Evolutionary conservation across 2,113 vertebrate genomes (phyloP), one percentile per base, ranked within the genome.

Genomic region (Micronisus gabar): DNA sequence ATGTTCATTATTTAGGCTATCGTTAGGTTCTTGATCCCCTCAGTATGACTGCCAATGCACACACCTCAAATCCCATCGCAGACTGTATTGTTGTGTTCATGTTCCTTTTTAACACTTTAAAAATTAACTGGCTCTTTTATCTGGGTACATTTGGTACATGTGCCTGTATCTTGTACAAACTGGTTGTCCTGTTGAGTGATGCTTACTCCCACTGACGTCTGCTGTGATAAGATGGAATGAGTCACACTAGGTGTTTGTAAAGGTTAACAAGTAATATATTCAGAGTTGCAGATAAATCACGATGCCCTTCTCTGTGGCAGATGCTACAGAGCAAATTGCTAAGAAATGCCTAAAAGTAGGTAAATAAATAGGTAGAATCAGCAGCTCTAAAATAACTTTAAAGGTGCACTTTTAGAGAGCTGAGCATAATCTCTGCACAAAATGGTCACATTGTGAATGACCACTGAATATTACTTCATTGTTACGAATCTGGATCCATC

Each of bases 201-300:
- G 88, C 87, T 95, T 95, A 92, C 96, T 95, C 93, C 96, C 95
- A 96, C 94, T 96, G 88, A 94, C 27, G 86, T 96, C 94, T 96
- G 91, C 95, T 97, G 92, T 90, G 93, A 97, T 95, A 96, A 97
- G 92, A 96, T 48, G 43, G 92, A 95, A 96, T 98, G 96, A 97
- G 89, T 98, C 97, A 97, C 48, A 75, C 91, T 93, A 96, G 93
- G 97, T 97, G 96, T 95, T 96, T 36, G 59, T 94, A 97, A 97
- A 97, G 97, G 93, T 97, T 97, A 97, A 95, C 91, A 95, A 97
- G 86, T 93, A 96, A 96, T 97, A 83, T 95, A 90, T 96, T 95
- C 96, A 94, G 74, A 97, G 67, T 78, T 96, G 63, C 62, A 81
- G 88, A 96, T 86, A 97, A 96, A 96, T 95, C 95, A 94, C 1